phyloP scores from a whole-genome alignment of 1,140 invertebrate species.

The Proales similis region DNA sequence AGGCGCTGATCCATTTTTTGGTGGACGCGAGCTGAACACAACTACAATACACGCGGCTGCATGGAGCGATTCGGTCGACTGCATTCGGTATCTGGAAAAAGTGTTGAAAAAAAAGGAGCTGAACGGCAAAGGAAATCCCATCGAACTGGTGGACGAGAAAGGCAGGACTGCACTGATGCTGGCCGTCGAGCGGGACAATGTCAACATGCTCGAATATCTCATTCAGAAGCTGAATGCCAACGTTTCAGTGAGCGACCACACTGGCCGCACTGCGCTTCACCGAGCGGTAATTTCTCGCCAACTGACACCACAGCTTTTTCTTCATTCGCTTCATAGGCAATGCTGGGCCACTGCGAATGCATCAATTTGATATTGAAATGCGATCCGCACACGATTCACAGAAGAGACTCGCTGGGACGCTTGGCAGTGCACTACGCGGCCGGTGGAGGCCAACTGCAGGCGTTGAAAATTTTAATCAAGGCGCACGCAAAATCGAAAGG shows the following conservation, averaged over 20 bases:
- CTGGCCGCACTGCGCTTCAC: slow-evolving; percentile 19
- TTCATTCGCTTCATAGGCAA: background rate
- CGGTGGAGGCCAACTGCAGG: slow-evolving; percentile 6
- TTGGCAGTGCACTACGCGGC: slow-evolving; percentile 32
- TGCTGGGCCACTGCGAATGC: slow-evolving; percentile 29
- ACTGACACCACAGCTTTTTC: background rate
- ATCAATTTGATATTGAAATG: background rate
- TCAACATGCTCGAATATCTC: slow-evolving; percentile 10
- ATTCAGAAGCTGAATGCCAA: slow-evolving; percentile 6
- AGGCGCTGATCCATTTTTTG: slow-evolving; percentile 11
- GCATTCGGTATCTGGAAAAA: slow-evolving; percentile 12
- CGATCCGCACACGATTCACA: slow-evolving; percentile 11
- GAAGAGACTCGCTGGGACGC: slow-evolving; percentile 9
- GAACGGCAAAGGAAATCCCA: slow-evolving; percentile 1
- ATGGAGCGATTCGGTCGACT: slow-evolving; percentile 10
- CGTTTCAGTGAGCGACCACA: slow-evolving; percentile 4
- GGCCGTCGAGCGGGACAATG: slow-evolving; percentile 20
- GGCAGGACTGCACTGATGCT: slow-evolving; percentile 32
- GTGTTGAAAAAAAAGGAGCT: background rate
- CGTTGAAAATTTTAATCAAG: slow-evolving; percentile 14
- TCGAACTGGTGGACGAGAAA: slow-evolving; percentile 7
- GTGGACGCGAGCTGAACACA: slow-evolving; percentile 1
- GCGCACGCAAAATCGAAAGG: background rate
- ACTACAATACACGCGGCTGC: slow-evolving; percentile 21
- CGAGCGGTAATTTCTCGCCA: slow-evolving; percentile 8